Evolutionary conservation across 2,888 invertebrate species (phyloP), one percentile per base, ranked within the genome.

Genomic region (Stegana nigrithorax): DNA sequence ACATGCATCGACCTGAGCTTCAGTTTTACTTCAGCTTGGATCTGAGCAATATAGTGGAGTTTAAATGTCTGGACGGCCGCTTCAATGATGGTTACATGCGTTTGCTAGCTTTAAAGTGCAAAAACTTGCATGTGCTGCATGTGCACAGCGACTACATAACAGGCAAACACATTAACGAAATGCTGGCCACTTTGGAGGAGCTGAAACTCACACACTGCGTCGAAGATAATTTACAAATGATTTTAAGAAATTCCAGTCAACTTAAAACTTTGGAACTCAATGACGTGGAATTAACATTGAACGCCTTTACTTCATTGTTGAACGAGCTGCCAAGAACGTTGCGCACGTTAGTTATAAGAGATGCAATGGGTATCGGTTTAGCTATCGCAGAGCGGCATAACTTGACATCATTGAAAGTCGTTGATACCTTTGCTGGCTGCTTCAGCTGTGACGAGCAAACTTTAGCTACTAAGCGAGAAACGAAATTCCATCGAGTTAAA

Each of bases 21-120:
- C 23, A 29, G 5, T 59, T 50, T 14, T 36, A 23, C 17, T 7
- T 59, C n/a, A 50, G 23, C 7, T 27, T 50, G 1, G 7, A 58
- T 14, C 17, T 39, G n/a, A 7, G 4, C 2, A 21, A 36, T 1
- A 25, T 59, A 5, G 19, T 14, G 1, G 39, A 21, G 10, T 32
- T 59, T 3, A 25, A 50, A 7, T 32, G 47, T 14, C 14, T 2
- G 12, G 50, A 59, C 19, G 2, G 6, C 3, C 19, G 25, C 12
- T 17, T 59, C 14, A 29, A 47, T n/a, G 32, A 59, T 50, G 25
- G 36, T 10, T 14, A 50, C 10, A 50, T 59, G 6, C 50, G 50
- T 12, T 4, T 36, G 19, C n/a, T 59, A 6, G 47, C 25, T 2
- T 7, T 6, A 1, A 50, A 19, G 8, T 59, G 47, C 7, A 4